Percentiles rank a stretch among this genome's conserved stretches.
phyloP scores from a whole-genome alignment of 2,797 vertebrate genomes.

The Mionectes olivaceus region DNA sequence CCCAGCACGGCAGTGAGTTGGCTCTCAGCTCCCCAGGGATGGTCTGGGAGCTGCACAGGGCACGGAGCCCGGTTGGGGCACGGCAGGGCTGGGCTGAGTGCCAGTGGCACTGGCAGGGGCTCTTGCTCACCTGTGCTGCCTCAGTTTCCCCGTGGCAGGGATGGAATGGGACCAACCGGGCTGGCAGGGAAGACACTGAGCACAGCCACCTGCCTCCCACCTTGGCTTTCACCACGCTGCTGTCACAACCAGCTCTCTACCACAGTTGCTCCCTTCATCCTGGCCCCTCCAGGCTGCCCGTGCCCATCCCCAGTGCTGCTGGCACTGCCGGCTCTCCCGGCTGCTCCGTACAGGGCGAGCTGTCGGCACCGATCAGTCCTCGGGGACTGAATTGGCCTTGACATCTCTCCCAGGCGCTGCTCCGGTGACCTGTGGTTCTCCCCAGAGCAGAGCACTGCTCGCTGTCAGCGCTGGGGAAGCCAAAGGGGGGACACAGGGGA shows the following conservation, averaged over 20 bases:
- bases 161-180: rapidly evolving
- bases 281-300: rapidly evolving
- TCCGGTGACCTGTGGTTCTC: not conserved
- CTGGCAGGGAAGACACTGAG: rapidly evolving
- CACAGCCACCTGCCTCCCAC: not conserved
- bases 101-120: rapidly evolving
- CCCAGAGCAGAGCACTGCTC: not conserved
- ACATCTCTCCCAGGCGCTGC: not conserved
- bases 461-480: not conserved
- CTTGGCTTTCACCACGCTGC: not conserved
- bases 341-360: not conserved
- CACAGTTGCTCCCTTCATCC: not conserved
- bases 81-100: not conserved
- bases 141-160: not conserved
- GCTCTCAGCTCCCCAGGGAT: rapidly evolving
- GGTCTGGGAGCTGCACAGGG: rapidly evolving
- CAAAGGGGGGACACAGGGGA: not conserved
- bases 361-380: not conserved
- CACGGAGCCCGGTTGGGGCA: not conserved
- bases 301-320: not conserved
- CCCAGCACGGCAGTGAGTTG: rapidly evolving
- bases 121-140: not conserved
- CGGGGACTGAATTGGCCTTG: not conserved
- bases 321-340: not conserved
- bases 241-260: not conserved